Conservation (phyloP, 2,797 vertebrate genomes). For the Trematomus bernacchii region DNA sequence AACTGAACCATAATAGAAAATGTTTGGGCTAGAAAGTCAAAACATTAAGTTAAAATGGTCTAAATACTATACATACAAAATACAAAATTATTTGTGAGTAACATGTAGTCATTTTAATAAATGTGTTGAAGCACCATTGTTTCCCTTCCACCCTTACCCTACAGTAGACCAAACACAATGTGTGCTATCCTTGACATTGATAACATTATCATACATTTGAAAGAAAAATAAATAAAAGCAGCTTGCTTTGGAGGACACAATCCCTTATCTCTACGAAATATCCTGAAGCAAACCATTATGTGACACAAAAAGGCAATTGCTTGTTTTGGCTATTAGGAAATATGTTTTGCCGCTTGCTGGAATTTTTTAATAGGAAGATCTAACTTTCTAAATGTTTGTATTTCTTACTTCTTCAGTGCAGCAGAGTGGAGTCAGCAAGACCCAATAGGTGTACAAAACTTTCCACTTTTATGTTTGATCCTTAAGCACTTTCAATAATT, state of each 20-base stretch:
- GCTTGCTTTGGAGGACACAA: no score
- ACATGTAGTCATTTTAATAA: neutral
- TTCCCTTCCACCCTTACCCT: neutral
- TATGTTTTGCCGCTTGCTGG: no score
- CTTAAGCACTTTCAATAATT: no score
- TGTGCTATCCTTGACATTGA: neutral
- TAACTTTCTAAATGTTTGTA: no score
- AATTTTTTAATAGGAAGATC: no score
- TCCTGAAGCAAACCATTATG: no score
- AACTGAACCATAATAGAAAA: neutral
- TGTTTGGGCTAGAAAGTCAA: neutral
- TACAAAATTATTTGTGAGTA: neutral
- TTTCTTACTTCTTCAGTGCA: slow-evolving; percentile 85
- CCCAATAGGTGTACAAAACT: slow-evolving; percentile 72
- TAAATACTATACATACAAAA: no score
- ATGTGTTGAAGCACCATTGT: neutral
- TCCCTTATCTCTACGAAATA: no score
- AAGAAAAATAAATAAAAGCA: no score
- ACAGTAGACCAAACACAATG: neutral
- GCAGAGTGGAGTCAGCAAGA: slow-evolving; percentile 92
- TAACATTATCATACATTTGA: neutral
- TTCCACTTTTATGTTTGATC: no score
- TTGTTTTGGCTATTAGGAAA: no score
- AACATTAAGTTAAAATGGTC: neutral
- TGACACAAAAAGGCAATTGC: no score